These are phyloP conservation scores for Galagoides demidoff DNA, from an alignment of 2,797 vertebrate genomes.

Conservation along the genomic window DNA sequence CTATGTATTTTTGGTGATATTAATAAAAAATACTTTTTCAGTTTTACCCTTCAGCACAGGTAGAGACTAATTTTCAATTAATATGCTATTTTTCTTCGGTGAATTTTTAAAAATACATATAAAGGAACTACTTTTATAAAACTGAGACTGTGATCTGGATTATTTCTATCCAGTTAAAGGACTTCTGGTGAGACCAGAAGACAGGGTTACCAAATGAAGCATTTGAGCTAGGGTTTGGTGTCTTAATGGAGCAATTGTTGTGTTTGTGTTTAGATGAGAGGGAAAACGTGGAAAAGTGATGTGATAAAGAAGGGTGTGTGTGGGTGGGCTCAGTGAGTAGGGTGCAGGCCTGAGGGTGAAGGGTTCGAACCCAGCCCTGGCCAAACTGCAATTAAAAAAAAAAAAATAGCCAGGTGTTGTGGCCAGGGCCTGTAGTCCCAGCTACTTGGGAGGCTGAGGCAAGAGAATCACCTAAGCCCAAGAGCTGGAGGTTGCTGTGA, in stretches of 20 bases:
- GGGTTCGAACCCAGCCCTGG: too few relatives aligned
- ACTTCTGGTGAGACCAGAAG: neutral
- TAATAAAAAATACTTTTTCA: slow-evolving; percentile 27
- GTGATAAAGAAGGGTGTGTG: neutral
- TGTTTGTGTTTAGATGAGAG: slow-evolving; percentile 59
- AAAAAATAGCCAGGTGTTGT: too few relatives aligned
- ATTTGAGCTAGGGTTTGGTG: neutral
- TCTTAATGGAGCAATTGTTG: slow-evolving; percentile 52
- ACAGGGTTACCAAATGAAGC: slow-evolving; percentile 17
- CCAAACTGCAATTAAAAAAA: too few relatives aligned
- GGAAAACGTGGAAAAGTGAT: neutral
- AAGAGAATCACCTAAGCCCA: too few relatives aligned
- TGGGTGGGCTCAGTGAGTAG: neutral
- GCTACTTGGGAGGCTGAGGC: too few relatives aligned
- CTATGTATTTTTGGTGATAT: neutral
- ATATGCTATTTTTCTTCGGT: neutral
- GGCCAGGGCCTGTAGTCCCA: too few relatives aligned
- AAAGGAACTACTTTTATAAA: slow-evolving; percentile 26
- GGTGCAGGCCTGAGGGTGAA: too few relatives aligned
- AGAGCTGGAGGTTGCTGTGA: too few relatives aligned
- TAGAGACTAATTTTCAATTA: slow-evolving; percentile 26
- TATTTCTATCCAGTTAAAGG: slow-evolving; percentile 10
- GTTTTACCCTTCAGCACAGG: neutral
- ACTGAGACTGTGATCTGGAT: neutral
- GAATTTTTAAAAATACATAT: neutral